Evolutionary conservation across 2,113 vertebrate genomes (phyloP).

Genomic region (Megaptera novaeangliae): DNA sequence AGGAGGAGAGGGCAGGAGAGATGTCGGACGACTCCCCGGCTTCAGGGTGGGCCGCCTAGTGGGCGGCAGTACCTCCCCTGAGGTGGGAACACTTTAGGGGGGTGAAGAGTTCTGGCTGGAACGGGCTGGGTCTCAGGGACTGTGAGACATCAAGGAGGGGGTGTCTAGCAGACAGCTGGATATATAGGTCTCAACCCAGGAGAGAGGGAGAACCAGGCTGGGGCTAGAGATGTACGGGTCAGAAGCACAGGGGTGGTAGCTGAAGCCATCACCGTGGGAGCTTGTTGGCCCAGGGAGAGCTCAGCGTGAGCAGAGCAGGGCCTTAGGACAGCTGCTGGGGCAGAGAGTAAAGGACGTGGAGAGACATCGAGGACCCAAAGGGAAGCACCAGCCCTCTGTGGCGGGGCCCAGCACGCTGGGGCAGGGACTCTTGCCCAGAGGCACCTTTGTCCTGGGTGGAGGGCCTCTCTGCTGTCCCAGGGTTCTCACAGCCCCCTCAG

Average conservation of each 20-base stretch:
- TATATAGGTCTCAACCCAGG: not conserved
- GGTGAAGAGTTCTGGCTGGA: not conserved
- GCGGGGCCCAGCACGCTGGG: not conserved
- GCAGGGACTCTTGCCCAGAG: not conserved
- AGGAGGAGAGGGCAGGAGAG: not conserved
- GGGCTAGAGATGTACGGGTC: too few relatives aligned
- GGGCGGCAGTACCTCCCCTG: not conserved
- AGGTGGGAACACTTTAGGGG: not conserved
- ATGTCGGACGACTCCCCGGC: rapidly evolving
- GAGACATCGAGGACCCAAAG: not conserved
- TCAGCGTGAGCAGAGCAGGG: not conserved
- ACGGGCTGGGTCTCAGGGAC: not conserved
- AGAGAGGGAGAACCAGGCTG: not conserved
- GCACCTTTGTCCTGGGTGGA: not conserved
- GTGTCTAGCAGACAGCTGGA: not conserved
- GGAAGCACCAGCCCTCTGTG: not conserved
- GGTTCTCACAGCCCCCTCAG: rapidly evolving
- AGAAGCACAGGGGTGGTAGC: not conserved
- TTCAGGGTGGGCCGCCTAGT: not conserved
- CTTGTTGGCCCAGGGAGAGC: not conserved
- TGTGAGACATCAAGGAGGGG: not conserved
- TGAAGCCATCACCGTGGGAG: not conserved
- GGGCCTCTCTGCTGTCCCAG: not conserved
- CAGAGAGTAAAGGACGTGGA: not conserved
- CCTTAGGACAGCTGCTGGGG: not conserved